These are phyloP conservation scores for Cuniculus paca DNA, from an alignment of 2,797 vertebrate species.

Conservation along the genomic window DNA sequence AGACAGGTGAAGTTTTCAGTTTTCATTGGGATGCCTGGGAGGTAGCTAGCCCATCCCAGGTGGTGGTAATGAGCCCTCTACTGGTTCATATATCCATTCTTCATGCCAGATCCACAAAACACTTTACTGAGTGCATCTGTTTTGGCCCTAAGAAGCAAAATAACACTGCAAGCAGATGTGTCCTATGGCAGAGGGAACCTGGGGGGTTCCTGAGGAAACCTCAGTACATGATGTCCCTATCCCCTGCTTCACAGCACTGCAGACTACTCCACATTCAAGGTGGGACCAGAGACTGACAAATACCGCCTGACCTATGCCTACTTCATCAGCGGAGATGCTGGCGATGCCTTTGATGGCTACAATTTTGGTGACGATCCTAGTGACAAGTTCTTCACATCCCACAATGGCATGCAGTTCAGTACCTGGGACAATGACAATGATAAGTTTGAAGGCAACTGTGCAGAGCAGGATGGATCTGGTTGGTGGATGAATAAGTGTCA, in stretches of 20 bases:
- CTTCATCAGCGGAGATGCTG: conserved; percentile 94
- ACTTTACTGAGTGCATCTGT: fast-evolving
- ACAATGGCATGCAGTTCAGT: conserved; percentile 97
- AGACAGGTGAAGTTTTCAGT: not conserved
- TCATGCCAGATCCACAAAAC: not conserved
- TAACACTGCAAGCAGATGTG: not conserved
- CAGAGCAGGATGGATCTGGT: conserved; percentile 95
- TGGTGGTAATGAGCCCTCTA: not conserved
- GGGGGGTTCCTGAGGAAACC: not conserved
- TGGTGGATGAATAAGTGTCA: conserved; percentile 99
- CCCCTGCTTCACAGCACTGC: conserved; percentile 90
- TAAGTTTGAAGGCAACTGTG: conserved; percentile 94
- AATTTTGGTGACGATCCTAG: conserved; percentile 94
- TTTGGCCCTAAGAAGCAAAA: not conserved
- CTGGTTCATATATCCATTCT: not conserved
- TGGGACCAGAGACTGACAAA: conserved; percentile 92
- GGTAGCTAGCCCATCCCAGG: not conserved
- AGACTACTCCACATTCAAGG: conserved; percentile 94
- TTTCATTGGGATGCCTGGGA: not conserved
- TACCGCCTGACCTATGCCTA: conserved; percentile 94
- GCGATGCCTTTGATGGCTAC: conserved; percentile 95
- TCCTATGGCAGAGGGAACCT: not conserved
- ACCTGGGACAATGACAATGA: conserved; percentile 96
- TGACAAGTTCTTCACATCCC: conserved; percentile 94
- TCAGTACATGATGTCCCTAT: not conserved